Conservation (phyloP, 64 coral and sea anemone genomes). For the Exaiptasia diaphana region DNA sequence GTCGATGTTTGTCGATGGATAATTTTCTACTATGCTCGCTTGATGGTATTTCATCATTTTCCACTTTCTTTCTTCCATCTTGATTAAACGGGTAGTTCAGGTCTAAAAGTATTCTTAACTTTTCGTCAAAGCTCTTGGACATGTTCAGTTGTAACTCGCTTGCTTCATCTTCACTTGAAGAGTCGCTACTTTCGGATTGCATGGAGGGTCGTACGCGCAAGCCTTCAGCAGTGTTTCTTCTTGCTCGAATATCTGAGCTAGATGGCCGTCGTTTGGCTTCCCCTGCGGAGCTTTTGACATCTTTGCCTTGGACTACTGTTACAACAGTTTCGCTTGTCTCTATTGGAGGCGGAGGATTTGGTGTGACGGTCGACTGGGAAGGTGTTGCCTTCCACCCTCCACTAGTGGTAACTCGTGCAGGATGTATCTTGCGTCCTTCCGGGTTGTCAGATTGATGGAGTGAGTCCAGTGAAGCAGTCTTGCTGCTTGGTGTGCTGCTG, state of each 20-base stretch:
- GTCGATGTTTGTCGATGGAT: slow-evolving; percentile 4
- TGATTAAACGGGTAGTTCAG: slow-evolving; percentile 37
- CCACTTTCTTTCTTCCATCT: background rate
- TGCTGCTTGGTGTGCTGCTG: slow-evolving; percentile 75
- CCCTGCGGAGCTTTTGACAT: slow-evolving; percentile 26
- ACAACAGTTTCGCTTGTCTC: slow-evolving; percentile 52
- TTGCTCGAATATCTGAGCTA: slow-evolving; percentile 65
- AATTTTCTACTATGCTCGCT: slow-evolving; percentile 7
- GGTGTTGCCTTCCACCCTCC: background rate
- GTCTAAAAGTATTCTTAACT: slow-evolving; percentile 72
- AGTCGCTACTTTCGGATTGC: slow-evolving; percentile 78
- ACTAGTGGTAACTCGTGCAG: background rate
- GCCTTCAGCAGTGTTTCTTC: slow-evolving; percentile 64
- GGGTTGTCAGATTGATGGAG: slow-evolving; percentile 42
- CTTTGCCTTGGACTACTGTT: slow-evolving; percentile 68
- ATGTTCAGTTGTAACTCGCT: slow-evolving; percentile 64
- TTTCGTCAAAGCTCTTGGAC: slow-evolving; percentile 96
- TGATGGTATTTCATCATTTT: background rate
- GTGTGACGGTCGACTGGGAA: background rate
- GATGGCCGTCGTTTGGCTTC: slow-evolving; percentile 59
- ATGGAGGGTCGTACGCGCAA: slow-evolving; percentile 19
- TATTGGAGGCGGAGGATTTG: background rate
- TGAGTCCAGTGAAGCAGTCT: slow-evolving; percentile 78
- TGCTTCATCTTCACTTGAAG: slow-evolving; percentile 69
- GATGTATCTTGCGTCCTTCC: background rate